These are phyloP conservation scores for Corythoichthys haematopterus DNA, from an alignment of 2,113 vertebrate species.

Conservation along the genomic window DNA sequence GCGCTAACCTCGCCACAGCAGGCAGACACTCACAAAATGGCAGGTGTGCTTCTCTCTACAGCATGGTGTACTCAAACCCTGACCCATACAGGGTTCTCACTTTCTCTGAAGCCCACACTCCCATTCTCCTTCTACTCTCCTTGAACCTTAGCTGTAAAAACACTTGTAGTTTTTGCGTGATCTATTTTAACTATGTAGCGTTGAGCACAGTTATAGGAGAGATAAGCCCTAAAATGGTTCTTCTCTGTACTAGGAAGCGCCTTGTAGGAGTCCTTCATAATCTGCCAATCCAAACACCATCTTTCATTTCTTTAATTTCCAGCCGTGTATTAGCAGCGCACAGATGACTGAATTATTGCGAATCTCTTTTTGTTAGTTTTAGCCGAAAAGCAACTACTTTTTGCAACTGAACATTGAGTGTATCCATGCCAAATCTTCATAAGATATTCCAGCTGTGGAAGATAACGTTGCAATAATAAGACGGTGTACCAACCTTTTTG, in stretches of 20 bases:
- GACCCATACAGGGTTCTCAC: constrained; percentile 29
- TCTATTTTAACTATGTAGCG: constrained; percentile 46
- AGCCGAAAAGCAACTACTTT: constrained; percentile 50
- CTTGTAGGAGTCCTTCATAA: constrained; percentile 53
- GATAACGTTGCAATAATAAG: constrained; percentile 31
- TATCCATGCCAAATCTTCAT: constrained; percentile 37
- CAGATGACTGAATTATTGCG: constrained; percentile 57
- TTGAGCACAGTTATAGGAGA: constrained; percentile 12
- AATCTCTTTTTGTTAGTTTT: constrained; percentile 50
- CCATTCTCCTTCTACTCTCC: constrained; percentile 15
- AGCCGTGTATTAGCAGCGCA: constrained; percentile 61
- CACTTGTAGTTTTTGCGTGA: constrained; percentile 18
- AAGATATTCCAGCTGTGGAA: constrained; percentile 52
- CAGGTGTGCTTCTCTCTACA: constrained; percentile 54
- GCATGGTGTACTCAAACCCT: constrained; percentile 32
- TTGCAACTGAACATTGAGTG: constrained; percentile 34
- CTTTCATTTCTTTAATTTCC: constrained; percentile 43
- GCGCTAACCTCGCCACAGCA: constrained; percentile 43
- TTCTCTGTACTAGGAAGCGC: constrained; percentile 28
- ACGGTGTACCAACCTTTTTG: constrained; percentile 30
- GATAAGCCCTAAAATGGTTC: constrained; percentile 14
- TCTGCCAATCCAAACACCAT: constrained; percentile 58
- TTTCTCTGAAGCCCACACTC: constrained; percentile 31
- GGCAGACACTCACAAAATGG: constrained; percentile 38
- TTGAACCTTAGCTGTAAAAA: constrained; percentile 35